phyloP scores from a whole-genome alignment of 2,888 invertebrate genomes.

The Caenorhabditis parvicauda region DNA sequence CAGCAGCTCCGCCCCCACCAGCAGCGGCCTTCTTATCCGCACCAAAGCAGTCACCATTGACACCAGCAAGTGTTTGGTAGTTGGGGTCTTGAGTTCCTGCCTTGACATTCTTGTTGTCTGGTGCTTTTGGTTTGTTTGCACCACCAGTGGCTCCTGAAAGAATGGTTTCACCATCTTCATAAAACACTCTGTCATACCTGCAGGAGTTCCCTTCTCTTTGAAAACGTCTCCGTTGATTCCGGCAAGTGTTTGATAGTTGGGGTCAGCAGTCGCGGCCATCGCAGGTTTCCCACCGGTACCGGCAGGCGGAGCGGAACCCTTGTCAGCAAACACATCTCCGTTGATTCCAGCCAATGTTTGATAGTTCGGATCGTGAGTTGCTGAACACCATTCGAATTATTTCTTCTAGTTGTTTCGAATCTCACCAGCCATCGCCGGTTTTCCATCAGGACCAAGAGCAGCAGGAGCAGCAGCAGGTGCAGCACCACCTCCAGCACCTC shows the following conservation, averaged over 20 bases:
- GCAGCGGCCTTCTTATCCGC: background rate
- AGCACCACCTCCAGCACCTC: constrained; percentile 5
- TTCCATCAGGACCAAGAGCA: constrained; percentile 2
- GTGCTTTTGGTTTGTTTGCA: background rate
- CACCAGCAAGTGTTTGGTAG: constrained; percentile 9
- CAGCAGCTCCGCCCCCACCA: constrained; percentile 4
- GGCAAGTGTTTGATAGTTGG: background rate
- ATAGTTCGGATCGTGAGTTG: constrained; percentile 18
- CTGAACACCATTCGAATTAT: too few species aligned
- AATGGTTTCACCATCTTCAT: too few species aligned
- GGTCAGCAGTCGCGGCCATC: background rate
- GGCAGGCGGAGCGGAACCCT: constrained; percentile 2
- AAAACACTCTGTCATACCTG: too few species aligned
- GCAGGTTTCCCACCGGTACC: constrained; percentile 3
- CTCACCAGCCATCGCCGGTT: constrained; percentile 12
- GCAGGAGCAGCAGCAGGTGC: constrained; percentile 1
- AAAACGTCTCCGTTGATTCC: background rate
- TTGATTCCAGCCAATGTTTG: constrained; percentile 17
- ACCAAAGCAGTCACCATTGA: constrained; percentile 2
- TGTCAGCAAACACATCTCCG: constrained; percentile 15
- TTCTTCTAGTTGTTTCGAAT: too few species aligned
- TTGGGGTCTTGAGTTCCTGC: constrained; percentile 13
- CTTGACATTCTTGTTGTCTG: constrained; percentile 1
- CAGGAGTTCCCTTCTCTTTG: background rate
- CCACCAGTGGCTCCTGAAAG: background rate